Evolutionary conservation across 2,888 invertebrate species (phyloP).

Genomic region (Embidobia sp.): DNA sequence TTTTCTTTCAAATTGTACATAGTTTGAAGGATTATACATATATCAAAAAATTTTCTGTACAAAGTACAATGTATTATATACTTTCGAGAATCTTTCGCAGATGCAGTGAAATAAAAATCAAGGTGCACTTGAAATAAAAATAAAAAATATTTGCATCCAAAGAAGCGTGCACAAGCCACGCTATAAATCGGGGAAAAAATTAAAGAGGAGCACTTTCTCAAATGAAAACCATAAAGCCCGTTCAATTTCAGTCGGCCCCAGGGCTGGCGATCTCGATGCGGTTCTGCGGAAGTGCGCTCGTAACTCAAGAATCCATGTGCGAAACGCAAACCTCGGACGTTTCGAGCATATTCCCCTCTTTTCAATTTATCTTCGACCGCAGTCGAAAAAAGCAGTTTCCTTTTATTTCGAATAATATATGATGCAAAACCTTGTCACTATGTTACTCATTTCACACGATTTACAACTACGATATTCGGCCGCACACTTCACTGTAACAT

Average conservation of each 20-base stretch:
- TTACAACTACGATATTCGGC: conserved; percentile 36
- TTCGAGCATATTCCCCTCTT: conserved; percentile 55
- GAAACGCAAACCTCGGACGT: conserved; percentile 56
- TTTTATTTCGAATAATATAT: conserved; percentile 61
- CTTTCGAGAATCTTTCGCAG: too few species aligned
- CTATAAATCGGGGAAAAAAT: conserved; percentile 36
- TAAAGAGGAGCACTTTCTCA: conserved; percentile 52
- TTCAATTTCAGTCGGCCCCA: conserved; percentile 33
- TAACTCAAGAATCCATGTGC: conserved; percentile 65
- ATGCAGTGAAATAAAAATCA: too few species aligned
- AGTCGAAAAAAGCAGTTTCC: conserved; percentile 51
- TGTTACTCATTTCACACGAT: conserved; percentile 57
- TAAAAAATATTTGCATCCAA: too few species aligned
- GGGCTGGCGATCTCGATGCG: conserved; percentile 49
- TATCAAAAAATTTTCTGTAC: too few species aligned
- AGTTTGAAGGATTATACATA: too few species aligned
- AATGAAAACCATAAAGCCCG: conserved; percentile 60
- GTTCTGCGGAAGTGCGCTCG: conserved; percentile 61
- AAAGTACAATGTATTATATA: too few species aligned
- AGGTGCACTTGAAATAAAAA: too few species aligned
- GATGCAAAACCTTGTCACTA: conserved; percentile 49
- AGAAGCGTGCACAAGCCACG: too few species aligned
- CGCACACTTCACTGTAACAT: conserved; percentile 21
- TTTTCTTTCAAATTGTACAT: too few species aligned
- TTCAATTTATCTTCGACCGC: conserved; percentile 63